Percentiles rank a stretch among this genome's conserved stretches.
Conservation (phyloP, 2,888 invertebrate genomes). For the Spodoptera picta region DNA sequence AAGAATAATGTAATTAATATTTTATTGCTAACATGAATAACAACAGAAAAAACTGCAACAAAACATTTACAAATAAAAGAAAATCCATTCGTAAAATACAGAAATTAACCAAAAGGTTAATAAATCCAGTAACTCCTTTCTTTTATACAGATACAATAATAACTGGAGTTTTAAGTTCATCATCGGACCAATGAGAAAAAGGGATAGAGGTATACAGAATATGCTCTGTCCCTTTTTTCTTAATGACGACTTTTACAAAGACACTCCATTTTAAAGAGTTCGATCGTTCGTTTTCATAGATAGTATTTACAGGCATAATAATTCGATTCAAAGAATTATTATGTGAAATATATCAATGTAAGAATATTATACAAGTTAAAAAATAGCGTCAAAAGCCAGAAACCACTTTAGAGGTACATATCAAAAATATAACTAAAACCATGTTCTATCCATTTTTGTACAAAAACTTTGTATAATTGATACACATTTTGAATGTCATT, state of each 20-base stretch:
- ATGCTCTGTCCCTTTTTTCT: too few species aligned
- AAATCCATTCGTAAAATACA: constrained; percentile 24
- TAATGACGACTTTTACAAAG: too few species aligned
- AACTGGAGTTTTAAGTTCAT: constrained; percentile 12
- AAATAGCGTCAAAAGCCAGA: neutral
- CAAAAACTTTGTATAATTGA: constrained; percentile 13
- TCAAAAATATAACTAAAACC: constrained; percentile 1
- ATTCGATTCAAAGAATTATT: constrained; percentile 54
- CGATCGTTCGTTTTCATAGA: constrained; percentile 55
- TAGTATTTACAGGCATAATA: constrained; percentile 58
- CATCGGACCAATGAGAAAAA: too few species aligned
- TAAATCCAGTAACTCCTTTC: constrained; percentile 31
- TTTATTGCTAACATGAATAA: constrained; percentile 25
- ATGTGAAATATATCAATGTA: constrained; percentile 53
- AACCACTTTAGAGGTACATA: neutral
- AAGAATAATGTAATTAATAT: too few species aligned
- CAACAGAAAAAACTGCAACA: constrained; percentile 19
- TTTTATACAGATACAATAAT: constrained; percentile 47
- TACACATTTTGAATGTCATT: constrained; percentile 29
- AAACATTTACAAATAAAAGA: constrained; percentile 7
- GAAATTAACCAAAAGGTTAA: constrained; percentile 17
- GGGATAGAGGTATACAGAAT: too few species aligned
- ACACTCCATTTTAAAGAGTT: constrained; percentile 27
- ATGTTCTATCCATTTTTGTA: constrained; percentile 45
- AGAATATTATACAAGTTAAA: neutral